Conservation (phyloP, 2,888 invertebrate genomes). For the Suillia variegata region DNA sequence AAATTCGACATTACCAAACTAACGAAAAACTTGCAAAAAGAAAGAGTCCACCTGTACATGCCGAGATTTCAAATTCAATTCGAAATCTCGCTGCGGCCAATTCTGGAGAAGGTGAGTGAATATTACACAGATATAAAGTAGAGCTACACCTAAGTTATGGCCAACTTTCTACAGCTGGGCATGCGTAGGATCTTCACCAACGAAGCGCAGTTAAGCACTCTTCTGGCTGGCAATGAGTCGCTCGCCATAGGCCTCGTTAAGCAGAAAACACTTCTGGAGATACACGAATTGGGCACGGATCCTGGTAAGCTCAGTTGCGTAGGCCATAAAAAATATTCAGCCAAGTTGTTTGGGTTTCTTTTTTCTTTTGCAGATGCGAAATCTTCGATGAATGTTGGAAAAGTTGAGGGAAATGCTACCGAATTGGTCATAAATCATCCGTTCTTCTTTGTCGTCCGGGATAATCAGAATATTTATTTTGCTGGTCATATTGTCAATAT, state of each 20-base stretch:
- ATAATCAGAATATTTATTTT: conserved; percentile 29
- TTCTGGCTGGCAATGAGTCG: conserved; percentile 62
- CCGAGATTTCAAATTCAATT: conserved; percentile 84
- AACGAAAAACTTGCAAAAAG: conserved; percentile 58
- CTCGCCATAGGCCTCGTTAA: conserved; percentile 72
- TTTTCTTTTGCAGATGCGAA: conserved; percentile 15
- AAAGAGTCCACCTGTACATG: conserved; percentile 66
- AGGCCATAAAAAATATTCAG: too few relatives aligned
- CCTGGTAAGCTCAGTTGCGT: too few relatives aligned
- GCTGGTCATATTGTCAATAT: conserved; percentile 31
- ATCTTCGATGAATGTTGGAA: too few relatives aligned
- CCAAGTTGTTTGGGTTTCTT: too few relatives aligned
- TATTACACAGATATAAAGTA: too few relatives aligned
- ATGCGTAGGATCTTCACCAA: conserved; percentile 68
- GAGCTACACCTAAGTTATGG: too few relatives aligned
- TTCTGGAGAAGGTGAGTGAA: conserved; percentile 68
- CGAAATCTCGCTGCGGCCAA: conserved; percentile 66
- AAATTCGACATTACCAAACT: conserved; percentile 64
- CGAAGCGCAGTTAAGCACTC: conserved; percentile 66
- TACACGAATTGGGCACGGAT: conserved; percentile 83
- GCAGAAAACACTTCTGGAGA: conserved; percentile 84
- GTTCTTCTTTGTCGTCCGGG: conserved; percentile 38
- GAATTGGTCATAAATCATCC: conserved; percentile 38
- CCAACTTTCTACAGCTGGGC: conserved; percentile 69
- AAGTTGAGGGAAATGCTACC: too few relatives aligned